Base-by-base conservation (phyloP, 2,888 invertebrate genomes). In the Flexamia atlantica region DNA sequence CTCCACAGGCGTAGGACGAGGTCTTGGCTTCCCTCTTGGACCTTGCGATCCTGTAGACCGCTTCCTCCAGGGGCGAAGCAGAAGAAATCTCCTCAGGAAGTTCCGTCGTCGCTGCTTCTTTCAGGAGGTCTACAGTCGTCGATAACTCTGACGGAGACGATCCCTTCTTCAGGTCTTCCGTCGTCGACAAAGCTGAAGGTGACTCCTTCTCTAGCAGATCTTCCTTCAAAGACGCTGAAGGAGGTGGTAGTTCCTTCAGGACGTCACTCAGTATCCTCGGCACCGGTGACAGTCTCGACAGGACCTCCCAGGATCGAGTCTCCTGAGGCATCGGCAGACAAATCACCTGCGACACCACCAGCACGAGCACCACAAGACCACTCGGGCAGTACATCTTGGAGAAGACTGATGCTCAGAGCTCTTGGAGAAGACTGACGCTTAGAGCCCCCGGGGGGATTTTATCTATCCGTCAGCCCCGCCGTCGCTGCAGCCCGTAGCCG, bases 11-110 rank as follows among this genome's bases (percentile, higher is more conserved):
- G 30, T 30, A 64, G n/a, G 50, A 7, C 20, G 57, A 57, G 7
- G 57, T 23, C 5, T 3, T 3, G 23, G 20, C 23, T 5, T 3
- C 3, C 23, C 5, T 1, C 14, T 20, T 1, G 1, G 64, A 64
- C 64, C 64, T 64, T 30, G 28, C 30, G 64, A 64, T 28, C 64
- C 64, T 64, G 28, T 7, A 64, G 64, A 64, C 12, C 14, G 30
- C 20, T 28, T 64, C 30, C 53, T 53, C 53, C 23, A 53, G 20
- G 1, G 23, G 20, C 20, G 53, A 53, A 12, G 4, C 2, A 5
- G 5, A 23, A 3, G 53, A 30, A 12, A 23, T 0, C 28, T 28
- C 12, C 0, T 14, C 64, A 4, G 64, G 64, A 12, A 20, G 57
- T n/a, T 57, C 23, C 57, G 23, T 20, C 57, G 20, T 20, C 20